Evolutionary conservation across 2,113 vertebrate genomes (phyloP).

Genomic region (Lanius ludovicianus): DNA sequence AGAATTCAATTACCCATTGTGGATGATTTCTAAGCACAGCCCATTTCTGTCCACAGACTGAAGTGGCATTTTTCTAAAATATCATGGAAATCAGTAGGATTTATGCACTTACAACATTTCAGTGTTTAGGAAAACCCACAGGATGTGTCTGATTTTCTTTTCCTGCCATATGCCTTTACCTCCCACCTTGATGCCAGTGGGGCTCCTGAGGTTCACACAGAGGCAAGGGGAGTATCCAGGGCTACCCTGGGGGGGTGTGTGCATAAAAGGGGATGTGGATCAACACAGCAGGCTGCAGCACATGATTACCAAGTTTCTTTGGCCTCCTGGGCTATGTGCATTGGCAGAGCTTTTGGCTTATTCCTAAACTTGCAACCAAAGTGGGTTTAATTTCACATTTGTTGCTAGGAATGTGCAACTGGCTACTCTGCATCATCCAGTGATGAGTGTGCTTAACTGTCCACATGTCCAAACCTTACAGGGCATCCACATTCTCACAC

Average conservation of each 20-base stretch:
- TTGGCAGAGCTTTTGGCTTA: neutral
- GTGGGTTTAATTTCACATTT: neutral
- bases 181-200: neutral
- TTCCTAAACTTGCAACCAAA: neutral
- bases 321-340: neutral
- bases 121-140: neutral
- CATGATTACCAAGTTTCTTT: neutral
- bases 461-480: neutral
- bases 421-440: neutral
- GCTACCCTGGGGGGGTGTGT: rapidly evolving
- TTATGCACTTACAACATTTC: neutral
- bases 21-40: neutral
- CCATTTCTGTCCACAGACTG: neutral
- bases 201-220: neutral
- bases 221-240: neutral
- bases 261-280: neutral
- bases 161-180: rapidly evolving
- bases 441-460: neutral
- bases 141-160: neutral
- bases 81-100: neutral
- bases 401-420: neutral
- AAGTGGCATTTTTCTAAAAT: neutral
- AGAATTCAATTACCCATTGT: neutral
- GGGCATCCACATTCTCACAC: neutral
- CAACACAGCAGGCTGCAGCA: neutral